These are phyloP conservation scores for Cheilosia vulpina DNA, from an alignment of 2,888 invertebrate species.

Conservation along the genomic window DNA sequence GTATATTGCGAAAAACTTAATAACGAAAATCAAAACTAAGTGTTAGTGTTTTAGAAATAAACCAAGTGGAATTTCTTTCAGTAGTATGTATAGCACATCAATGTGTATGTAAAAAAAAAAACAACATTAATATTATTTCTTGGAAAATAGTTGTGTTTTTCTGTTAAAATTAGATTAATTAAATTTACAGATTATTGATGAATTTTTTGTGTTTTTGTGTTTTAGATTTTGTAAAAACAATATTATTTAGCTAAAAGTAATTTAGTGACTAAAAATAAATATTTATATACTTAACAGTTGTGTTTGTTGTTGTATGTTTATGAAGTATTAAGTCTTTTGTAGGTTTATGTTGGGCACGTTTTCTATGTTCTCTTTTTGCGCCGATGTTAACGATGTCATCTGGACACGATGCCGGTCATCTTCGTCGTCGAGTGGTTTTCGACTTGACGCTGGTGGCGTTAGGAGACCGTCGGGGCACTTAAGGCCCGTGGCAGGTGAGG, in stretches of 20 bases:
- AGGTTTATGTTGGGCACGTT: constrained; percentile 35
- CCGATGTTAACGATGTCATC: constrained; percentile 28
- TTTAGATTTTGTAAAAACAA: constrained; percentile 49
- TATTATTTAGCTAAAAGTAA: constrained; percentile 65
- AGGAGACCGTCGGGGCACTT: constrained; percentile 82
- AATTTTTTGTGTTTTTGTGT: constrained; percentile 75
- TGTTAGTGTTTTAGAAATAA: constrained; percentile 26
- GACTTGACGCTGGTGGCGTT: constrained; percentile 83
- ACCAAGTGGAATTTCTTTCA: constrained; percentile 50
- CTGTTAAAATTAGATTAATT: neutral
- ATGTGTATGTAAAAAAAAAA: constrained; percentile 34
- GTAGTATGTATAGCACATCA: neutral
- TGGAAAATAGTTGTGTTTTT: constrained; percentile 31
- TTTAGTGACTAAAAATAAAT: constrained; percentile 72
- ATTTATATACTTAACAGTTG: constrained; percentile 66
- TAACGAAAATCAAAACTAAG: constrained; percentile 29
- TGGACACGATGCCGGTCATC: constrained; percentile 47
- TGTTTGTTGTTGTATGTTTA: constrained; percentile 26
- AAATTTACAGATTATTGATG: constrained; percentile 33
- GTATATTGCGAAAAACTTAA: constrained; percentile 60
- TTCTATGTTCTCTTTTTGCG: constrained; percentile 48
- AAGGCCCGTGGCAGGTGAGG: constrained; percentile 82
- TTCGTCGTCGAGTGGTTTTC: constrained; percentile 79
- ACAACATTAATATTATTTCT: constrained; percentile 49
- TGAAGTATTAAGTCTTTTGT: constrained; percentile 60